phyloP scores from a whole-genome alignment of 2,113 vertebrate genomes.

The Hystrix brachyura region DNA sequence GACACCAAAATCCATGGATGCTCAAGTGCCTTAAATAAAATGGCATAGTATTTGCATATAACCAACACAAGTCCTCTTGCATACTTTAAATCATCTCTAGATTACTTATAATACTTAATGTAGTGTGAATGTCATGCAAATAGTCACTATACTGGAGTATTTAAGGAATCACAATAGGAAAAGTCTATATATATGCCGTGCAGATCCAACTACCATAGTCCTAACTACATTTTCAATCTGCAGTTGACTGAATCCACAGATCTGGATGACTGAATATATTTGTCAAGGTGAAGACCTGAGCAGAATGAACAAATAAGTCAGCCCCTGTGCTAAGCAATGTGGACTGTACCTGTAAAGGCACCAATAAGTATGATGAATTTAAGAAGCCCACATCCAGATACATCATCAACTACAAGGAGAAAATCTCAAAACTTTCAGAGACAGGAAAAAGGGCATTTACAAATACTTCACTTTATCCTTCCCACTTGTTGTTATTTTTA shows the following conservation, averaged over 20 bases:
- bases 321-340: neutral
- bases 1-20: neutral
- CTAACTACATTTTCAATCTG: neutral
- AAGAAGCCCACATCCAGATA: neutral
- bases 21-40: neutral
- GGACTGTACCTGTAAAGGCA: neutral
- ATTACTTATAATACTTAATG: neutral
- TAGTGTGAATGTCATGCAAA: neutral
- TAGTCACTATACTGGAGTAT: neutral
- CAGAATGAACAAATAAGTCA: neutral
- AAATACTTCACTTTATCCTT: neutral
- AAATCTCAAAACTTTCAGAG: neutral
- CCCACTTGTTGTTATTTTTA: constrained; percentile 34
- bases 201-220: neutral
- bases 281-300: neutral
- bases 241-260: neutral
- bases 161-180: neutral
- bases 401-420: constrained; percentile 13
- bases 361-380: neutral
- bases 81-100: neutral
- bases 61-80: neutral
- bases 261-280: neutral
- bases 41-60: neutral
- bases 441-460: neutral
- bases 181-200: neutral